Base-by-base conservation (phyloP, 2,888 invertebrate genomes). In the Carpatolechia fugitivella region DNA sequence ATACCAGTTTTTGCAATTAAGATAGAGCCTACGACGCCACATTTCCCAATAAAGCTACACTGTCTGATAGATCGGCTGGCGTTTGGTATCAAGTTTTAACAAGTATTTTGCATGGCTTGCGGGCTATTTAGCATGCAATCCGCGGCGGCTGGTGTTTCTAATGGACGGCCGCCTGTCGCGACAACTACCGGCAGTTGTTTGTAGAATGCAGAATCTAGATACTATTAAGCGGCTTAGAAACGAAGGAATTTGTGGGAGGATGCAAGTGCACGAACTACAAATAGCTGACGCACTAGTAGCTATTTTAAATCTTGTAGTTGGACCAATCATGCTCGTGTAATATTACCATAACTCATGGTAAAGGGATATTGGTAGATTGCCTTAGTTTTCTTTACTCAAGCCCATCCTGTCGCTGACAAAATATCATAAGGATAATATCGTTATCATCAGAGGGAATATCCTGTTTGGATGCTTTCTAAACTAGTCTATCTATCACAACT, bases 401-500 rank as follows among this genome's bases (percentile, higher is more conserved):
- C 69, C 68, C 62, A 64, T 63, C 65, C 60, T 58, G 62, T 54
- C 29, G n/a, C 35, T 41, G 61, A 65, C 64, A 69, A 66, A 76
- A 70, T 72, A 68, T 76, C 69, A 66, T 66, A 69, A 71, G 76
- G 75, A 79, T 79, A 77, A 69, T 74, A 70, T 73, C 72, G 82
- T 86, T 86, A 87, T 86, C 86, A 69, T 61, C 66, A 68, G 70
- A 74, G 62, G 60, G 64, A 65, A 72, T 85, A 85, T 86, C 85
- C 85, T 86, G 86, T 87, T 84, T 82, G 78, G 71, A 73, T 75
- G 76, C 78, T 78, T 83, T 82, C 74, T 73, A 76, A 80, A 74
- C 76, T 68, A 76, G 70, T 74, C 82, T 80, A 87, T 86, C 86
- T 85, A 84, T 87, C 87, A 85, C 65, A 74, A 62, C 83, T 86